Evolutionary conservation across 2,113 vertebrate species (phyloP).

Genomic region (Albula glossodonta): DNA sequence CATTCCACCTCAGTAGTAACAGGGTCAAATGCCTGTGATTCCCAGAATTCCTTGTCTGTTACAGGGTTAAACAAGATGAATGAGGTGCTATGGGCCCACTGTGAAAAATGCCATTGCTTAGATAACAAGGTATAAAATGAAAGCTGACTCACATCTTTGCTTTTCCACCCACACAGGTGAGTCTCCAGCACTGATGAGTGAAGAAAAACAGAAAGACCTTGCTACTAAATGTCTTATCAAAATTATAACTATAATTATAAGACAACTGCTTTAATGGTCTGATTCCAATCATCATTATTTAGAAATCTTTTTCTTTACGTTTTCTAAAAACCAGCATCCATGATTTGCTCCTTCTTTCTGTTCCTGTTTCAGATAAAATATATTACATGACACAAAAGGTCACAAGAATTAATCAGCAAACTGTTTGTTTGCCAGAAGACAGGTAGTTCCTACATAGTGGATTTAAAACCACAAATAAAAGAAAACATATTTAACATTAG

Average conservation of each 20-base stretch:
- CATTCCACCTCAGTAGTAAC: neutral
- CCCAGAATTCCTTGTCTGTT: neutral
- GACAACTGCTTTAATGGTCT: no score
- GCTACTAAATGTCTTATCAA: no score
- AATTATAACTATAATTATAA: no score
- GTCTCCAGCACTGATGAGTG: neutral
- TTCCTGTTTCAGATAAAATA: neutral
- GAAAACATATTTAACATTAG: neutral
- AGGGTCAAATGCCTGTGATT: neutral
- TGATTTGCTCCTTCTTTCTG: neutral
- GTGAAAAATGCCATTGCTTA: neutral
- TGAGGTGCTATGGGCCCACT: neutral
- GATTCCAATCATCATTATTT: neutral
- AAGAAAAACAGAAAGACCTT: no score
- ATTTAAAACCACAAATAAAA: neutral
- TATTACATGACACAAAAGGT: no score
- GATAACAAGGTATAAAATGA: neutral
- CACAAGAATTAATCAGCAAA: no score
- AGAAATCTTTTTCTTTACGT: neutral
- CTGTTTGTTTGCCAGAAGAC: no score
- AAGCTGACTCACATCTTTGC: neutral
- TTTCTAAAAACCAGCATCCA: neutral
- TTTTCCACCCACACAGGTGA: neutral
- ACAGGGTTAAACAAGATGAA: neutral
- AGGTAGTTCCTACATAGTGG: neutral